phyloP scores from a whole-genome alignment of 2,888 invertebrate species.

The Hipparchia semele region DNA sequence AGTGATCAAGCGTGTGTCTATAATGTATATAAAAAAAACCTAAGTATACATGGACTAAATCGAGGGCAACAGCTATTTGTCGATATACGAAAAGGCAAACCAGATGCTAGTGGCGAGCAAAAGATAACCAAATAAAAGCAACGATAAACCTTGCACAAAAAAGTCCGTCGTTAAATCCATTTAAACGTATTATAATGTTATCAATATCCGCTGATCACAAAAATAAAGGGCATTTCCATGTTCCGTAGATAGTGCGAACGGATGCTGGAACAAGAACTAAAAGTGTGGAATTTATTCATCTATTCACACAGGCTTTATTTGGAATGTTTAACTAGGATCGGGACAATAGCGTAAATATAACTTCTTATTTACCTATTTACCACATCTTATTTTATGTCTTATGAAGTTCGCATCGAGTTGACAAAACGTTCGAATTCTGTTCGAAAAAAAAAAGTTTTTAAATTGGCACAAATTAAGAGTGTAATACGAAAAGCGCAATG shows the following conservation, averaged over 20 bases:
- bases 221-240: constrained; percentile 35
- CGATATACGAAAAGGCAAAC: neutral
- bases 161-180: constrained; percentile 21
- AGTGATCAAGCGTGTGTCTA: too few species aligned
- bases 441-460: too few species aligned
- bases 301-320: constrained; percentile 21
- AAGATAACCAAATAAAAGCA: neutral
- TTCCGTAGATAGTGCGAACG: constrained; percentile 31
- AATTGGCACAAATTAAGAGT: too few species aligned
- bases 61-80: too few species aligned
- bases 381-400: too few species aligned
- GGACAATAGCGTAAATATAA: neutral
- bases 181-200: constrained; percentile 34
- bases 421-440: too few species aligned
- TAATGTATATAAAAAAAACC: too few species aligned
- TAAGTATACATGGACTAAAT: too few species aligned
- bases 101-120: neutral
- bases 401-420: too few species aligned
- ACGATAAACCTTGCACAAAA: neutral
- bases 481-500: too few species aligned
- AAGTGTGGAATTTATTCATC: constrained; percentile 27
- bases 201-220: constrained; percentile 37
- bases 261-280: constrained; percentile 20
- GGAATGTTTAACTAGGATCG: neutral
- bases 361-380: neutral